Conservation (phyloP, 2,888 invertebrate genomes). For the Pollenia labialis region DNA sequence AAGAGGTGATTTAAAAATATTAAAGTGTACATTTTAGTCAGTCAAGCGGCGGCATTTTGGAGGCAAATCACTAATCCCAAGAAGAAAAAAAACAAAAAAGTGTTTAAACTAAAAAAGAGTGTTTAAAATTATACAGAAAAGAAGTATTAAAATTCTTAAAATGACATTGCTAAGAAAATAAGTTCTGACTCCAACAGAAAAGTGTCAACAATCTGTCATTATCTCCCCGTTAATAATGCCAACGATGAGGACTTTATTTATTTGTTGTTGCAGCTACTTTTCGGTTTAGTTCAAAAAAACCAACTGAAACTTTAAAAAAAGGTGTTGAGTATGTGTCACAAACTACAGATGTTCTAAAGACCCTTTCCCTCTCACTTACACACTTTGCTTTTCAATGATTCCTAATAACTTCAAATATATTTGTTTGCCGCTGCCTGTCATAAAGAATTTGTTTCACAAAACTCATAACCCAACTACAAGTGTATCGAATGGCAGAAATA, state of each 20-base stretch:
- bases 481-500: constrained; percentile 70
- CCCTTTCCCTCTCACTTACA: not conserved
- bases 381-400: not conserved
- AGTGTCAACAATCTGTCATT: constrained; percentile 74
- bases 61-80: not conserved
- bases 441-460: constrained; percentile 59
- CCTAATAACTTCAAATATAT: constrained; percentile 17
- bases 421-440: constrained; percentile 52
- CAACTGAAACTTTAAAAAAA: constrained; percentile 27
- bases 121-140: not conserved
- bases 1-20: constrained; percentile 70
- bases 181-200: constrained; percentile 27
- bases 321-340: constrained; percentile 68
- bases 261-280: constrained; percentile 51
- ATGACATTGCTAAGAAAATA: constrained; percentile 33
- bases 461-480: constrained; percentile 57
- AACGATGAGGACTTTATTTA: constrained; percentile 65
- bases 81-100: not conserved
- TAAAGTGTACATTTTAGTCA: constrained; percentile 61
- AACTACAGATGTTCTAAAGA: constrained; percentile 63
- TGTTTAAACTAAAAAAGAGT: not conserved
- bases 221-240: constrained; percentile 70
- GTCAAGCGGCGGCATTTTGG: constrained; percentile 39
- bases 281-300: constrained; percentile 29
- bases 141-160: constrained; percentile 38